phyloP scores from a whole-genome alignment of 2,888 invertebrate species.

The Papilio gigon region DNA sequence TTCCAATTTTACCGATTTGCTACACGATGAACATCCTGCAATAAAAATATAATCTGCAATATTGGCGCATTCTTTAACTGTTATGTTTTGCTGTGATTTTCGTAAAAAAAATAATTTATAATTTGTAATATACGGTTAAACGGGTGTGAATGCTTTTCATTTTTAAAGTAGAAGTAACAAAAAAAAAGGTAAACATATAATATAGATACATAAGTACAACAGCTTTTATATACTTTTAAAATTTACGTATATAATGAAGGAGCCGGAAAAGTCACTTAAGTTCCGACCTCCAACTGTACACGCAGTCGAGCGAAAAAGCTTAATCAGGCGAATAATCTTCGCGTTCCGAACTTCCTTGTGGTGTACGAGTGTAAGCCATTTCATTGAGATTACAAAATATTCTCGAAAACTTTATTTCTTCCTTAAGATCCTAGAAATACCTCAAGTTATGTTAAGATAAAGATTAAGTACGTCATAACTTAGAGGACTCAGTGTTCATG shows the following conservation, averaged over 20 bases:
- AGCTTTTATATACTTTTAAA: constrained; percentile 15
- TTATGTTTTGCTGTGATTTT: too few relatives aligned
- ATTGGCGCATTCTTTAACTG: too few relatives aligned
- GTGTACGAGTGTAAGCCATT: constrained; percentile 62
- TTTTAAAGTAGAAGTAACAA: background rate
- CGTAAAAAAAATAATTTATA: too few relatives aligned
- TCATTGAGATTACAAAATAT: constrained; percentile 50
- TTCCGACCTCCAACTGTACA: constrained; percentile 69
- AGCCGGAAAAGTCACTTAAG: constrained; percentile 53
- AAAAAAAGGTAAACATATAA: background rate
- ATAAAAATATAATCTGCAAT: too few relatives aligned
- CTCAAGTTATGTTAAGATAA: constrained; percentile 8
- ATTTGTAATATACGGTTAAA: too few relatives aligned
- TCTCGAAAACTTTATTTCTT: constrained; percentile 15
- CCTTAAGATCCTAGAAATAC: background rate
- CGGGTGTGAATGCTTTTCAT: background rate
- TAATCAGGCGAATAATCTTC: constrained; percentile 80
- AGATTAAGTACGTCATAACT: constrained; percentile 2
- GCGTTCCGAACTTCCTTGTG: constrained; percentile 71
- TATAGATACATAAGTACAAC: background rate
- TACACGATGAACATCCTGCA: too few relatives aligned
- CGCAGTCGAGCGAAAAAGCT: constrained; percentile 80
- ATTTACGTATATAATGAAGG: constrained; percentile 30
- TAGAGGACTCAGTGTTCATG: background rate
- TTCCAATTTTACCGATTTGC: background rate